A percentile compares a stretch with the other conserved stretches of the same genome.
Conservation (phyloP, 2,113 vertebrate genomes). For the Antechinus flavipes region DNA sequence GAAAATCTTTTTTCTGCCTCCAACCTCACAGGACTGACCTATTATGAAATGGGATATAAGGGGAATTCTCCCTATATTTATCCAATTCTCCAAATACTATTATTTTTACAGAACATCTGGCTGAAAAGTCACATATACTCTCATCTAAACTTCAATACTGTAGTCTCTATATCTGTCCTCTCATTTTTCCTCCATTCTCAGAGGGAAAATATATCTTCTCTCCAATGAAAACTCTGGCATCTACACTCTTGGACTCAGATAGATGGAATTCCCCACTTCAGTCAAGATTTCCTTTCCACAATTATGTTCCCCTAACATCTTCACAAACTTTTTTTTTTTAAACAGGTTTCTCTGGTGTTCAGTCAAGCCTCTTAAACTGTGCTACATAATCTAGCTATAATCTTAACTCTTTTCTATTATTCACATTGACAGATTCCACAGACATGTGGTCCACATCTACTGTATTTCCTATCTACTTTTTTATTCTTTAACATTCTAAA, state of each 20-base stretch:
- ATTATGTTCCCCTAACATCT: background rate
- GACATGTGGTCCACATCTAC: background rate
- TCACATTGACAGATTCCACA: background rate
- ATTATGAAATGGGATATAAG: too few species aligned
- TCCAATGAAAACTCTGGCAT: background rate
- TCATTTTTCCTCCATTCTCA: background rate
- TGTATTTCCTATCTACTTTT: background rate
- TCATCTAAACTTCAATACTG: background rate
- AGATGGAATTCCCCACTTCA: background rate
- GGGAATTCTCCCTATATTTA: too few species aligned
- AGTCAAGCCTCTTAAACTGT: background rate
- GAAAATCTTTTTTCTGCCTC: too few species aligned
- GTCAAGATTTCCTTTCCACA: background rate
- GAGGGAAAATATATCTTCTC: background rate
- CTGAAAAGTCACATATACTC: background rate
- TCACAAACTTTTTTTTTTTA: background rate
- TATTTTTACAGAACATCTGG: background rate
- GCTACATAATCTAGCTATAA: background rate
- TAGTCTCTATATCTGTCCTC: background rate
- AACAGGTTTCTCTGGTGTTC: background rate
- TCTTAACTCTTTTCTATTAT: background rate
- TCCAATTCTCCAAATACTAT: too few species aligned
- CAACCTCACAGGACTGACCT: too few species aligned
- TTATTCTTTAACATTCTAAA: background rate
- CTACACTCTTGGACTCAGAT: background rate